A percentile compares a stretch with the other conserved stretches of the same genome.
phyloP scores from a whole-genome alignment of 2,113 vertebrate genomes.

The Cyanoderma ruficeps region DNA sequence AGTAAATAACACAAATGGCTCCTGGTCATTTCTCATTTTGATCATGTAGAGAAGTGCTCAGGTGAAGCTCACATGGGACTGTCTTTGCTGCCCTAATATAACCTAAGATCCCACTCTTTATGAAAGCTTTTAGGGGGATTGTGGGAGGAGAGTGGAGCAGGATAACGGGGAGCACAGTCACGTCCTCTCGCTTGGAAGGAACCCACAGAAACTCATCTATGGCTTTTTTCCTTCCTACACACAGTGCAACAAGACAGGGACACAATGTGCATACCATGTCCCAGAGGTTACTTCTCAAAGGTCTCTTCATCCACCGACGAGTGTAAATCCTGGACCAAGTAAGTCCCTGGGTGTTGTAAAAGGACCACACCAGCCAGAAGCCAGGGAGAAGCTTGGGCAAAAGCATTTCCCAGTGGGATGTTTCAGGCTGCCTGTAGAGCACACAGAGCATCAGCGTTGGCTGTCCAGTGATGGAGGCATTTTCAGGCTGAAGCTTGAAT shows the following conservation, averaged over 20 bases:
- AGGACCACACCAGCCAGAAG: not conserved
- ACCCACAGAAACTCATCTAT: not conserved
- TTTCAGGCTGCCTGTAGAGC: not conserved
- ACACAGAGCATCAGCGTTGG: not conserved
- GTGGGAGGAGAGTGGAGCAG: accelerated
- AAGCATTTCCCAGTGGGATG: not conserved
- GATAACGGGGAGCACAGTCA: not conserved
- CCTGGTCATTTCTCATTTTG: not conserved
- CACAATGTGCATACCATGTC: slow-evolving; percentile 74
- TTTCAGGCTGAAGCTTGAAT: not conserved
- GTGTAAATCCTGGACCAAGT: slow-evolving; percentile 92
- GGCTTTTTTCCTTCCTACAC: not conserved
- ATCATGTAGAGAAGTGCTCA: not conserved
- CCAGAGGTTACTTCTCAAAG: slow-evolving; percentile 83
- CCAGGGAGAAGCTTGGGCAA: not conserved
- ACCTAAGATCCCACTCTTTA: not conserved
- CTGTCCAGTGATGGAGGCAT: not conserved
- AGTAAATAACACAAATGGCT: not conserved
- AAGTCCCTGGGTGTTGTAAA: slow-evolving; percentile 60
- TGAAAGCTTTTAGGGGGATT: not conserved
- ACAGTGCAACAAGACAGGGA: slow-evolving; percentile 77
- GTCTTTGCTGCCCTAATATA: not conserved
- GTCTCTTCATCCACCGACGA: slow-evolving; percentile 68
- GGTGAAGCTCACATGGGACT: not conserved
- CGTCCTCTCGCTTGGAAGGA: not conserved